Conservation (phyloP, 2,888 invertebrate species). For the Phengaris alcon region DNA sequence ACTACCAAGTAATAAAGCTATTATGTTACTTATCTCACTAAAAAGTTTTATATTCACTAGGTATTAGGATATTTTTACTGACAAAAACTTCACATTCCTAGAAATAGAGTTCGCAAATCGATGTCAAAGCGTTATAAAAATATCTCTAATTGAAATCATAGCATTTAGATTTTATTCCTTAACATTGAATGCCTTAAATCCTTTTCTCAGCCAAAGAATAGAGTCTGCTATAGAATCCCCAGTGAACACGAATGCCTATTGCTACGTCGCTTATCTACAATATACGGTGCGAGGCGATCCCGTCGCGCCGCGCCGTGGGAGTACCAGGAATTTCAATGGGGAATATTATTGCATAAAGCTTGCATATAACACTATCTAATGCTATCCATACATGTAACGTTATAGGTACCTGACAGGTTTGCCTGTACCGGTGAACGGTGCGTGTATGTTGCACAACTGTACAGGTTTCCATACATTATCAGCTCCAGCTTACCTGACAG, state of each 20-base stretch:
- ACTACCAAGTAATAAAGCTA: not conserved
- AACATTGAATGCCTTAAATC: slow-evolving; percentile 63
- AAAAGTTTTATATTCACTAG: not conserved
- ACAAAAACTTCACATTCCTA: not conserved
- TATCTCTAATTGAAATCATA: slow-evolving; percentile 46
- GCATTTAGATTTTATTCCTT: slow-evolving; percentile 54
- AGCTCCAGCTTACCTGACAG: too few species aligned
- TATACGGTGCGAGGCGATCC: slow-evolving; percentile 54
- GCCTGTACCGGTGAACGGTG: too few species aligned
- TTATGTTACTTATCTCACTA: too few species aligned
- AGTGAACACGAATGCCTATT: slow-evolving; percentile 75
- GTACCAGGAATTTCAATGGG: slow-evolving; percentile 57
- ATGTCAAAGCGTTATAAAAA: slow-evolving; percentile 8
- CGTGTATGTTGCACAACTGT: too few species aligned
- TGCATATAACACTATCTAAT: slow-evolving; percentile 33
- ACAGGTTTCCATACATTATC: too few species aligned
- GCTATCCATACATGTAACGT: too few species aligned
- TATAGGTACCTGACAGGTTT: too few species aligned
- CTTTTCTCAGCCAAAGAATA: slow-evolving; percentile 70
- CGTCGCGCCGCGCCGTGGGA: slow-evolving; percentile 41
- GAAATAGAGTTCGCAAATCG: not conserved
- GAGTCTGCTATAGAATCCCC: slow-evolving; percentile 72
- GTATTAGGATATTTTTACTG: not conserved
- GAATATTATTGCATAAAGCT: slow-evolving; percentile 50
- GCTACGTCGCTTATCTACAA: slow-evolving; percentile 73